Percentiles rank a stretch among this genome's conserved stretches.
These are phyloP conservation scores for Aethina tumida DNA, from an alignment of 1,140 invertebrate species.

Conservation along the genomic window DNA sequence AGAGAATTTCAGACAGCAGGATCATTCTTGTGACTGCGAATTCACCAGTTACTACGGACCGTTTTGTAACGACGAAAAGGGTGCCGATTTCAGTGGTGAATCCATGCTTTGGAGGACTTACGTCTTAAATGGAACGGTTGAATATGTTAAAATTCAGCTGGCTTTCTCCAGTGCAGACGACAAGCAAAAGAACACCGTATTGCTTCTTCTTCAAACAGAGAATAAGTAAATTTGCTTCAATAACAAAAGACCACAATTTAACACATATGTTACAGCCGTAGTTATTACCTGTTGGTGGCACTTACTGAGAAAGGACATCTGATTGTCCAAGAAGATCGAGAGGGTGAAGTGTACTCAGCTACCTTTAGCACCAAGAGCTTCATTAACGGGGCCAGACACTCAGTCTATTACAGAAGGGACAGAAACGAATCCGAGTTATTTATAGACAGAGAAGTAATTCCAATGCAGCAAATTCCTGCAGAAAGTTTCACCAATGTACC, in stretches of 20 bases:
- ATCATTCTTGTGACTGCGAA: conserved; percentile 79
- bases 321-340: conserved; percentile 74
- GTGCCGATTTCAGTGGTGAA: conserved; percentile 78
- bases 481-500: conserved; percentile 52
- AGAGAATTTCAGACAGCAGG: conserved; percentile 77
- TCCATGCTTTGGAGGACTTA: conserved; percentile 70
- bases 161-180: conserved; percentile 73
- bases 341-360: conserved; percentile 57
- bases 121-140: conserved; percentile 55
- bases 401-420: conserved; percentile 70
- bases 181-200: conserved; percentile 60
- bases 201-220: conserved; percentile 69
- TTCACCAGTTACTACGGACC: conserved; percentile 82
- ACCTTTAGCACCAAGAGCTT: conserved; percentile 66
- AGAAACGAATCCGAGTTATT: conserved; percentile 58
- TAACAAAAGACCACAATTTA: no score
- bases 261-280: conserved; percentile 47
- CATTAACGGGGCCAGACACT: conserved; percentile 73
- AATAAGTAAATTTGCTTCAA: conserved; percentile 69
- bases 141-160: conserved; percentile 65
- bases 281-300: conserved; percentile 72
- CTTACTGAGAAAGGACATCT: conserved; percentile 71
- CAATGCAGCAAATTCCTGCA: conserved; percentile 52
- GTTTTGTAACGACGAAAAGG: conserved; percentile 65
- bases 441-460: conserved; percentile 65